Evolutionary conservation across 2,113 vertebrate species (phyloP).

Genomic region (Haemorhous mexicanus): DNA sequence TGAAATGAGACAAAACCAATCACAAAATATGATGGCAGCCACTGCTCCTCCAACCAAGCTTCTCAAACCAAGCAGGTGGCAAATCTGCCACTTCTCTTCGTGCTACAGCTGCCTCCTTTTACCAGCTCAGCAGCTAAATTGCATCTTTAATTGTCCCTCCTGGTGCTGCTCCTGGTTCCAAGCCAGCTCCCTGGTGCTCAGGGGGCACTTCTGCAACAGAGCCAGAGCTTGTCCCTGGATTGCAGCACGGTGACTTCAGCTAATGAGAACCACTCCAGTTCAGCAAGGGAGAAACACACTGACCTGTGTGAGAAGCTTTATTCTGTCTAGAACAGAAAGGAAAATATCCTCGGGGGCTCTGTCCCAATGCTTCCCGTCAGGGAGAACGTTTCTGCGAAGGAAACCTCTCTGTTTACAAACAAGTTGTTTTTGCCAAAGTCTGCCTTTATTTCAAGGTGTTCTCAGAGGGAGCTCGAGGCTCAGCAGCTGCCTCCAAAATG

Average conservation of each 20-base stretch:
- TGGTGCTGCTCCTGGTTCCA: background rate
- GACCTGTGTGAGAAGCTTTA: conserved; percentile 42
- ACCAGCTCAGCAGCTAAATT: background rate
- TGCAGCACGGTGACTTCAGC: background rate
- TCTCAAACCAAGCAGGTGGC: background rate
- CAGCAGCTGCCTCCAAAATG: conserved; percentile 51
- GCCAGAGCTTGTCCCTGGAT: background rate
- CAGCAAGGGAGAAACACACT: background rate
- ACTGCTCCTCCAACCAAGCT: background rate
- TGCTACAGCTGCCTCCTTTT: background rate
- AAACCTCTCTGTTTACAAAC: conserved; percentile 65
- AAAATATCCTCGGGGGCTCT: conserved; percentile 29
- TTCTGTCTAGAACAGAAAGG: background rate
- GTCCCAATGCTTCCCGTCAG: conserved; percentile 16
- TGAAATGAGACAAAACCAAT: background rate
- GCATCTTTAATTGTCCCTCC: background rate
- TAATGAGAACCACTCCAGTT: conserved; percentile 49
- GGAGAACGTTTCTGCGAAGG: conserved; percentile 52
- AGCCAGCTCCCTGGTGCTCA: background rate
- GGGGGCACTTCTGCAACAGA: background rate
- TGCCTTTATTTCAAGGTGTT: conserved; percentile 69
- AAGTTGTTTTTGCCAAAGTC: conserved; percentile 64
- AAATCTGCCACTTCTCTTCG: background rate
- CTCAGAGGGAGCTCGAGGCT: conserved; percentile 46
- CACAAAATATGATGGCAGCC: background rate